These are phyloP conservation scores for Lytechinus variegatus DNA, from an alignment of 35 echinoderm and acorn worm genomes.

Conservation along the genomic window DNA sequence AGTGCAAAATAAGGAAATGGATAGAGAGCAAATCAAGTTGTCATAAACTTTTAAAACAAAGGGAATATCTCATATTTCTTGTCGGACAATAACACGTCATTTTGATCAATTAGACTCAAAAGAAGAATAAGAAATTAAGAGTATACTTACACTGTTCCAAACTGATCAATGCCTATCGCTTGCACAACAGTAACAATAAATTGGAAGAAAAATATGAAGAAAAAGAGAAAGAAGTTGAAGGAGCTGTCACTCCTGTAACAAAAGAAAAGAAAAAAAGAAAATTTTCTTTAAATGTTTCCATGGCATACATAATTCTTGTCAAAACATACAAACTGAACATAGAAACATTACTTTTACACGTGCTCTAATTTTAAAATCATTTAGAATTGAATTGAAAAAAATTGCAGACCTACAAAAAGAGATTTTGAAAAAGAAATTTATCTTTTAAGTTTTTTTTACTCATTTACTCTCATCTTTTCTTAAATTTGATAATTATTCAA, in stretches of 20 bases:
- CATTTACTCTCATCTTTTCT: too few relatives aligned
- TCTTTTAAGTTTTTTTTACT: too few relatives aligned
- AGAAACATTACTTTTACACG: neutral
- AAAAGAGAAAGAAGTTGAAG: slow-evolving; percentile 99
- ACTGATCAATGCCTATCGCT: slow-evolving; percentile 81
- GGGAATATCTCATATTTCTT: too few relatives aligned
- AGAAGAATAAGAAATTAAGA: neutral
- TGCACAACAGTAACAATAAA: slow-evolving; percentile 80
- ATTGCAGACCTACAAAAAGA: too few relatives aligned
- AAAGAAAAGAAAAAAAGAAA: slow-evolving; percentile 28
- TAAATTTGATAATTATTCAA: too few relatives aligned
- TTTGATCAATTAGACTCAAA: too few relatives aligned
- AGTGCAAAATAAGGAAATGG: too few relatives aligned
- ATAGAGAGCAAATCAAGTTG: too few relatives aligned
- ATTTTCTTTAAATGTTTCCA: neutral
- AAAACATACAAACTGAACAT: neutral
- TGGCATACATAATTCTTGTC: too few relatives aligned
- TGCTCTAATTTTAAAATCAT: neutral
- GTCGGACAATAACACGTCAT: too few relatives aligned
- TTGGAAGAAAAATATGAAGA: slow-evolving; percentile 98
- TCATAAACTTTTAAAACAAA: too few relatives aligned
- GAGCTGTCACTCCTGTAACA: slow-evolving; percentile 97
- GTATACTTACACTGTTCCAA: slow-evolving; percentile 88
- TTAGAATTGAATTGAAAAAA: neutral
- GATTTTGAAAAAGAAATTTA: too few relatives aligned